Evolutionary conservation across 2,113 vertebrate species (phyloP).

Genomic region (Rhinoptilus africanus): DNA sequence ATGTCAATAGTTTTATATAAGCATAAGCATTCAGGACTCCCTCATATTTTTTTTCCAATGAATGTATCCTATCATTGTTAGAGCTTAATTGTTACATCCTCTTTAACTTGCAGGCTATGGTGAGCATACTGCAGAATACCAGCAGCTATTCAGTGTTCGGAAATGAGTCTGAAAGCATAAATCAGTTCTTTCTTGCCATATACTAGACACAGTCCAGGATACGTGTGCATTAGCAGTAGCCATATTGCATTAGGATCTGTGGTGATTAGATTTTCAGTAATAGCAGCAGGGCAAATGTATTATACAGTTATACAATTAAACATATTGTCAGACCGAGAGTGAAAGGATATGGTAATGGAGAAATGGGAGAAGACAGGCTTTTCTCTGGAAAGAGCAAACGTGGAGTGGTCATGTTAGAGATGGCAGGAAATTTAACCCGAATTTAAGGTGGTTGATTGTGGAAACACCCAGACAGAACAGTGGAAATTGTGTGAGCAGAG

Average conservation of each 20-base stretch:
- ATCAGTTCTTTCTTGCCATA: neutral
- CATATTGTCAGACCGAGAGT: neutral
- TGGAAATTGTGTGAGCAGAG: neutral
- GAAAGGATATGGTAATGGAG: neutral
- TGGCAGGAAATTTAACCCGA: slow-evolving; percentile 8
- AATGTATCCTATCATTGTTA: neutral
- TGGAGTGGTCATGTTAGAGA: neutral
- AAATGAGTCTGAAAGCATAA: slow-evolving; percentile 7
- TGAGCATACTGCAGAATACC: neutral
- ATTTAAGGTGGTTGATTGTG: neutral
- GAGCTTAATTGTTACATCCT: neutral
- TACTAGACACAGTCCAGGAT: slow-evolving; percentile 13
- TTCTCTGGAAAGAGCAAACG: neutral
- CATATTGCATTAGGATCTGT: slow-evolving; percentile 49
- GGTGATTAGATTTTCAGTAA: slow-evolving; percentile 53
- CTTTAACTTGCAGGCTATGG: neutral
- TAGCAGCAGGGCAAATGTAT: slow-evolving; percentile 30
- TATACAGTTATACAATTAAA: slow-evolving; percentile 30
- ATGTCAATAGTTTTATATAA: neutral
- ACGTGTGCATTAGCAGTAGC: slow-evolving; percentile 41
- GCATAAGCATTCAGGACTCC: neutral
- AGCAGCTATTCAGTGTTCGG: neutral
- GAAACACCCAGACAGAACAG: neutral
- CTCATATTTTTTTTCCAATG: neutral
- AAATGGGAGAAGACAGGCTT: neutral